Evolutionary conservation across 2,113 vertebrate genomes (phyloP).

Genomic region (Aldabrachelys gigantea): DNA sequence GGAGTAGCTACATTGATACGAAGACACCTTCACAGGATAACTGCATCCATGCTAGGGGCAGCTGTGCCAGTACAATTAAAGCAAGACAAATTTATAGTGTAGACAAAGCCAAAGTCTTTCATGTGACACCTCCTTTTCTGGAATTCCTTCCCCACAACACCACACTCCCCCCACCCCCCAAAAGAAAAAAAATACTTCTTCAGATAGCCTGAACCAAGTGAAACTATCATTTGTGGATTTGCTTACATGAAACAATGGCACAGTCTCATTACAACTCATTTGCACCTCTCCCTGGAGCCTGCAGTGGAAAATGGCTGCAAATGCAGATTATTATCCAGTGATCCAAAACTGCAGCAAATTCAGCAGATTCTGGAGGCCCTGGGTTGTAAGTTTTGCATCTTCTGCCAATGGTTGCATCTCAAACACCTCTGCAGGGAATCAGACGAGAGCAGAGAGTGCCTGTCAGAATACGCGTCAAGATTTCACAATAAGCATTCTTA

Average conservation of each 20-base stretch:
- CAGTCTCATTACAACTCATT: neutral
- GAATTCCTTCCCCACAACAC: neutral
- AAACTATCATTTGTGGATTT: neutral
- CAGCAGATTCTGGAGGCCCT: neutral
- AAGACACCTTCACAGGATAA: too few relatives aligned
- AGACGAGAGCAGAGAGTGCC: neutral
- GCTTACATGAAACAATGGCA: neutral
- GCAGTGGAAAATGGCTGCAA: neutral
- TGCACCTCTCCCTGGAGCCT: neutral
- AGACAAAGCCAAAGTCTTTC: too few relatives aligned
- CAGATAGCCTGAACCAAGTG: neutral
- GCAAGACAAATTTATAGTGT: too few relatives aligned
- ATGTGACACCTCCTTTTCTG: too few relatives aligned
- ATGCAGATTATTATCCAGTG: neutral
- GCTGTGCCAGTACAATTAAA: too few relatives aligned
- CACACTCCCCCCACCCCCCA: neutral
- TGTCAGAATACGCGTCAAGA: neutral
- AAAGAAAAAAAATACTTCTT: neutral
- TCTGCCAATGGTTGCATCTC: neutral
- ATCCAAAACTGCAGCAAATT: neutral
- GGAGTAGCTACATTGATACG: too few relatives aligned
- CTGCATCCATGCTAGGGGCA: too few relatives aligned
- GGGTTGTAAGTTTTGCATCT: neutral
- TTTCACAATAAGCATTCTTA: rapidly evolving
- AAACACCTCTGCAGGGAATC: neutral